Percentiles rank a stretch among this genome's conserved stretches.
Conservation (phyloP, 2,113 vertebrate species). For the Ivindomyrus marchei region DNA sequence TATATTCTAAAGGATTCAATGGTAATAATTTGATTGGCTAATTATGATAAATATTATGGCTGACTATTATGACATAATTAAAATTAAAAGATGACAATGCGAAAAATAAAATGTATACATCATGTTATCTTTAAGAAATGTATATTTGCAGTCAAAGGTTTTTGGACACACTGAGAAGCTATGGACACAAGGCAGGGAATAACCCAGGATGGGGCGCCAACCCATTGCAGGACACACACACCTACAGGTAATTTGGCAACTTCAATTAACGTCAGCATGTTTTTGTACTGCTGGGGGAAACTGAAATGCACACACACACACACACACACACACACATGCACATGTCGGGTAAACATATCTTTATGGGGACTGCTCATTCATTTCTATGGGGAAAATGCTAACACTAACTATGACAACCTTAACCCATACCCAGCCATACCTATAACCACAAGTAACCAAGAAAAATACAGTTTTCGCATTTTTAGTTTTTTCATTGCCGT, state of each 20-base stretch:
- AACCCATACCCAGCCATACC: too few relatives aligned
- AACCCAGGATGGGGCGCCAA: neutral
- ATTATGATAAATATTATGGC: neutral
- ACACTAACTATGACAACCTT: too few relatives aligned
- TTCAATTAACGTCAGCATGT: neutral
- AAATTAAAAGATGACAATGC: neutral
- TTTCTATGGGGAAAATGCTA: too few relatives aligned
- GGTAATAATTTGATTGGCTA: neutral
- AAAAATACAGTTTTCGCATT: too few relatives aligned
- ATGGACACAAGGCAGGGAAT: neutral
- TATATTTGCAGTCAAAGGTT: too few relatives aligned
- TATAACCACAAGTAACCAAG: too few relatives aligned
- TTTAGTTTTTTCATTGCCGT: too few relatives aligned
- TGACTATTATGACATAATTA: neutral
- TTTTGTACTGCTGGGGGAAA: neutral
- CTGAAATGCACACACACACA: neutral
- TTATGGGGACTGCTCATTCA: too few relatives aligned
- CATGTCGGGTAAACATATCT: too few relatives aligned
- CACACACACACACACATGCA: neutral
- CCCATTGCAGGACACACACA: neutral
- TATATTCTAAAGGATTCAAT: neutral
- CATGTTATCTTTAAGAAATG: neutral
- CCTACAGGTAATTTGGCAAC: neutral
- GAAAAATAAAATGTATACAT: neutral
- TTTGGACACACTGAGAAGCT: neutral